Conservation (phyloP, 2,888 invertebrate genomes). For the Tubulanus polymorphus region DNA sequence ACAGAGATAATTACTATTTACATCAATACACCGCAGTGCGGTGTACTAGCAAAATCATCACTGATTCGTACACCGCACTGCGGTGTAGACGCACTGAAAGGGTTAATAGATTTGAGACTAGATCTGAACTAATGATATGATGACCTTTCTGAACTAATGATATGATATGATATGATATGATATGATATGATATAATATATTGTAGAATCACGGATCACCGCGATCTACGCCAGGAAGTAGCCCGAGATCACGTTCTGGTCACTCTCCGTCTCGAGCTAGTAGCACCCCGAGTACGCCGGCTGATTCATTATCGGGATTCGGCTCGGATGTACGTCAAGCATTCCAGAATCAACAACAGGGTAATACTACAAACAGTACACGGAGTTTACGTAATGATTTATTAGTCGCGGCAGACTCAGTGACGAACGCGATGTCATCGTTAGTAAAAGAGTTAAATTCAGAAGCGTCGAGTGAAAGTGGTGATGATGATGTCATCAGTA, state of each 20-base stretch:
- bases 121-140: too few species aligned
- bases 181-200: too few species aligned
- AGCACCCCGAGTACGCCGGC: slow-evolving; percentile 43
- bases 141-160: too few species aligned
- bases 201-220: slow-evolving; percentile 47
- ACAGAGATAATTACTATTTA: too few species aligned
- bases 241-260: slow-evolving; percentile 32
- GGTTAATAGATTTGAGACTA: too few species aligned
- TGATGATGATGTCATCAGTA: slow-evolving; percentile 23
- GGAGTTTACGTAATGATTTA: slow-evolving; percentile 65
- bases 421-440: slow-evolving; percentile 94
- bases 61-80: too few species aligned
- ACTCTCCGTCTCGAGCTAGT: slow-evolving; percentile 35
- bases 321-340: slow-evolving; percentile 57
- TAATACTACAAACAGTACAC: slow-evolving; percentile 20
- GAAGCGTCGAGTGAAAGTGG: slow-evolving; percentile 40
- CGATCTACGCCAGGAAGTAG: slow-evolving; percentile 43
- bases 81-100: too few species aligned
- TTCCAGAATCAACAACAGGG: slow-evolving; percentile 39
- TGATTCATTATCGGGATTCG: slow-evolving; percentile 45
- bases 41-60: too few species aligned
- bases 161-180: too few species aligned
- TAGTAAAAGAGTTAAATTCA: slow-evolving; percentile 92
- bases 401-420: slow-evolving; percentile 95
- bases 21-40: too few species aligned